Evolutionary conservation across 2,113 vertebrate genomes (phyloP), one percentile per base, ranked within the genome.

Genomic region (Scatophagus argus): DNA sequence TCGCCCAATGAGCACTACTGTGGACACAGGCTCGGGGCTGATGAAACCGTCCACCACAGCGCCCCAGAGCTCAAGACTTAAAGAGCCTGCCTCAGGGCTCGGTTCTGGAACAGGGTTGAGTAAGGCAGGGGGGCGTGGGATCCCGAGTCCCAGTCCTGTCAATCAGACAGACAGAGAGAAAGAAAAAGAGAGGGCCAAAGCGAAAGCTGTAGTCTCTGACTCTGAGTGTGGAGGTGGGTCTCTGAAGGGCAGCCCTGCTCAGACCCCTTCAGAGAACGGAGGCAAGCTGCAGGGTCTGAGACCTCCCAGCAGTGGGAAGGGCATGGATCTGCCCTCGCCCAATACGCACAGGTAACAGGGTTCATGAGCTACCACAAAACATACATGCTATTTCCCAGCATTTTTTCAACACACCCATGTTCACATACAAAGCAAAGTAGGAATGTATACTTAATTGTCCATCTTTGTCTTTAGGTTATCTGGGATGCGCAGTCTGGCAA

Each of bases 181-280:
- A 1, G 97, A 99, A 88, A 98, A 98, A 83, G 97, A 99, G 85
- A 96, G 97, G 84, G 97, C 97, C 83, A 98, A 97, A 87, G 97
- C 97, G 70, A 99, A 99, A 86, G 96, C 96, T 0, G 97, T 96
- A 62, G 96, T 95, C 0, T 94, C 96, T 7, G 97, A 98, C 88
- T 93, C 96, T 0, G 97, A 99, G 71, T 95, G 92, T 58, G 89
- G 93, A 56, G 67, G 86, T 0, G 81, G 91, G 2, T 77, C 88
- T 3, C 47, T 92, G 25, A 94, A 94, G 82, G 86, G 83, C 29
- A 93, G 82, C 56, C 78, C 81, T 3, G 75, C 73, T 78, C 85
- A 90, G 77, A 85, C 84, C 54, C 77, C 87, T 84, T 8, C 96
- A 93, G 93, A 96, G 86, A 34, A 79, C 68, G 1, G 94, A 93